Conservation (phyloP, 2,797 vertebrate genomes). For the Coracias cyanogaster region DNA sequence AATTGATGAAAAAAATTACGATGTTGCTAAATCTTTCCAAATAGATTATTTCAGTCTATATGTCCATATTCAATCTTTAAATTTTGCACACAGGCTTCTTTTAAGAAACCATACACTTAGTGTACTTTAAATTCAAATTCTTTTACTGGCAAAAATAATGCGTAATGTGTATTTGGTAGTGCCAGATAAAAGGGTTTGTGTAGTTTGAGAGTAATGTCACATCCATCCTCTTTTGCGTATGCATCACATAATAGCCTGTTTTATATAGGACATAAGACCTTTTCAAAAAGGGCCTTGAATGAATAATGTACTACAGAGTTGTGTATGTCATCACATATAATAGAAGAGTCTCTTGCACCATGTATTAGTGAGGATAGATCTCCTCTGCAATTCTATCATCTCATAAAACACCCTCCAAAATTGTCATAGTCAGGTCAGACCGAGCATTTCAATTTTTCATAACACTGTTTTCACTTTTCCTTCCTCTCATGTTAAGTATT, state of each 20-base stretch:
- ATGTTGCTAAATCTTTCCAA: not conserved
- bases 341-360: slow-evolving; percentile 32
- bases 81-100: not conserved
- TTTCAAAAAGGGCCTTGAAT: slow-evolving; percentile 57
- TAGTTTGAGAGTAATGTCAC: slow-evolving; percentile 47
- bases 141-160: slow-evolving; percentile 22
- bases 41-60: not conserved
- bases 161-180: not conserved
- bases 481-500: not conserved
- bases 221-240: slow-evolving; percentile 65
- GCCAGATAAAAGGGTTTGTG: slow-evolving; percentile 36
- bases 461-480: not conserved
- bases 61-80: not conserved
- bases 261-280: slow-evolving; percentile 70
- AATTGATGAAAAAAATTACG: not conserved
- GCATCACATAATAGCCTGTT: slow-evolving; percentile 65
- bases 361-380: slow-evolving; percentile 29
- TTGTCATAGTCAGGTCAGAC: not conserved
- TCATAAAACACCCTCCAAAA: slow-evolving; percentile 53
- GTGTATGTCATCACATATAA: slow-evolving; percentile 47
- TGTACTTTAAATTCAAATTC: not conserved
- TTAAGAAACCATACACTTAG: not conserved
- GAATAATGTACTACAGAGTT: slow-evolving; percentile 65
- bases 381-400: slow-evolving; percentile 37
- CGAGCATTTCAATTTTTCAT: not conserved